Conservation (phyloP, 2,888 invertebrate species). For the Beris chalybata region DNA sequence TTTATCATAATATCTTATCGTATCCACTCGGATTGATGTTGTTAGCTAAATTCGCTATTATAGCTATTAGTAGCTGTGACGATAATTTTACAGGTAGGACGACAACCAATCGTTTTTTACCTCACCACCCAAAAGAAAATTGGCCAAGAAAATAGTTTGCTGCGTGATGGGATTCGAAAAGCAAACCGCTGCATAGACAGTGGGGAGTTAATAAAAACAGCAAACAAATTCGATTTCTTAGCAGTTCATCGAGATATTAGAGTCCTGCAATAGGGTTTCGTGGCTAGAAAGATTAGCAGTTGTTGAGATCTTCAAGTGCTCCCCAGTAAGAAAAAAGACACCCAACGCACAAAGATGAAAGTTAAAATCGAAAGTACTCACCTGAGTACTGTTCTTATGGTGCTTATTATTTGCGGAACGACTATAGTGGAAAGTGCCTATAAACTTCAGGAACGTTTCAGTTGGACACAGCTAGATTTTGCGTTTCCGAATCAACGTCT, state of each 20-base stretch:
- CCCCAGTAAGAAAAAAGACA: neutral
- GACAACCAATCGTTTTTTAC: no score
- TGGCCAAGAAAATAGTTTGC: no score
- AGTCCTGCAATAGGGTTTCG: constrained; percentile 12
- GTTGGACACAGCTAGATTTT: constrained; percentile 77
- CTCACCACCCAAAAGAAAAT: no score
- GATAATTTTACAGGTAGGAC: no score
- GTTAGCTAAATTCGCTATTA: no score
- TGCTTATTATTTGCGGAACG: constrained; percentile 9
- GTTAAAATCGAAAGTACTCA: constrained; percentile 1
- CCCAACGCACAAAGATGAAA: neutral
- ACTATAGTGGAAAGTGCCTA: constrained; percentile 46
- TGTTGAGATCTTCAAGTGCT: neutral
- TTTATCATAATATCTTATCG: no score
- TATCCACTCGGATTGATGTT: no score
- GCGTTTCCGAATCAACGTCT: constrained; percentile 67
- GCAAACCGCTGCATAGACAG: neutral
- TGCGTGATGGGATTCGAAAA: no score
- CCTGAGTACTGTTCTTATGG: neutral
- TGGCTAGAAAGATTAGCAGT: neutral
- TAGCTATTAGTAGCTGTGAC: no score
- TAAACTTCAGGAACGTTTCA: constrained; percentile 70
- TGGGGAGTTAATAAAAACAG: constrained; percentile 40
- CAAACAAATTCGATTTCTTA: neutral
- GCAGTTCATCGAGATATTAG: constrained; percentile 28